Conservation (phyloP, 2,797 vertebrate genomes). For the Chaenodraco wilsoni region DNA sequence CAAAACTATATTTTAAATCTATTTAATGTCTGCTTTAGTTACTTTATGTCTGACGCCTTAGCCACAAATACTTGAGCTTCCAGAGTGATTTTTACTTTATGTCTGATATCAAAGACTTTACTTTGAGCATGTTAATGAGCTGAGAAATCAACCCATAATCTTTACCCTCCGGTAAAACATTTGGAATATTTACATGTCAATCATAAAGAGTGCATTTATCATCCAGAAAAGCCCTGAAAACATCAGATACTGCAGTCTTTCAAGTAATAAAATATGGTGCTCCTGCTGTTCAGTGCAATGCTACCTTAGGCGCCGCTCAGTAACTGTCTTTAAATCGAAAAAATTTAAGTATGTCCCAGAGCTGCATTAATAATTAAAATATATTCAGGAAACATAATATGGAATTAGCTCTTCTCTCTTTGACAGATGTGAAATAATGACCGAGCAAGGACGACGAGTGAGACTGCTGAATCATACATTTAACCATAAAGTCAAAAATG, state of each 20-base stretch:
- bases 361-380: slow-evolving; percentile 55
- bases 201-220: slow-evolving; percentile 8
- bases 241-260: slow-evolving; percentile 25
- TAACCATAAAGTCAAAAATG: slow-evolving; percentile 4
- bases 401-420: slow-evolving; percentile 40
- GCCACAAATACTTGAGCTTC: neutral
- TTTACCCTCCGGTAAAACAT: neutral
- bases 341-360: slow-evolving; percentile 37
- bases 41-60: slow-evolving; percentile 11
- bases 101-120: slow-evolving; percentile 3
- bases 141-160: slow-evolving; percentile 9
- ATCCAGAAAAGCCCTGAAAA: slow-evolving; percentile 12
- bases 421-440: slow-evolving; percentile 55
- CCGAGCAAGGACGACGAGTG: slow-evolving; percentile 27
- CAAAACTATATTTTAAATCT: neutral
- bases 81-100: slow-evolving; percentile 1
- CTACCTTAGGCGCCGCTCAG: slow-evolving; percentile 22
- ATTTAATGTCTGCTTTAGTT: neutral
- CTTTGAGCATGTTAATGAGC: slow-evolving; percentile 1
- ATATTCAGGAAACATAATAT: slow-evolving; percentile 36
- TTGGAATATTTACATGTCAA: neutral
- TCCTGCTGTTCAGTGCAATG: slow-evolving; percentile 19
- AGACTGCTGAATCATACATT: slow-evolving; percentile 27
- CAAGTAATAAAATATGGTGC: slow-evolving; percentile 27
- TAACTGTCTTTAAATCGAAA: slow-evolving; percentile 29